A percentile compares a stretch with the other conserved stretches of the same genome.
Evolutionary conservation across 2,888 invertebrate genomes (phyloP).

Genomic region (Dioctria linearis): DNA sequence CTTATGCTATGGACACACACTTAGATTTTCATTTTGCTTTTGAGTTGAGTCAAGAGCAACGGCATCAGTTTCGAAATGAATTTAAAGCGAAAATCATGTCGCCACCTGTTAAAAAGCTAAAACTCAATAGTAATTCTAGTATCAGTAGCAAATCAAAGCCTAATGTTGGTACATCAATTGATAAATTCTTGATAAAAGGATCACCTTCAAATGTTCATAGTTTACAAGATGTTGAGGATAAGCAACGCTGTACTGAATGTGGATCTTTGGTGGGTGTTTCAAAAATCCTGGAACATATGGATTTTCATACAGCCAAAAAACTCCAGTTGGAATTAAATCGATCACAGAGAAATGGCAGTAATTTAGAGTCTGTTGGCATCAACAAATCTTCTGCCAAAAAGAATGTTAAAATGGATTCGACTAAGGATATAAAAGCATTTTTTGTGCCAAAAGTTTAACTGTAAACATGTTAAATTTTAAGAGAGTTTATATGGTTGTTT

Average conservation of each 20-base stretch:
- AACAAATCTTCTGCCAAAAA: conserved; percentile 1
- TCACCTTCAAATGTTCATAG: not conserved
- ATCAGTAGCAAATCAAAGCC: conserved; percentile 46
- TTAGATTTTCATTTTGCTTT: conserved; percentile 83
- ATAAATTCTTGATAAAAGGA: conserved; percentile 56
- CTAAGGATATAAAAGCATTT: conserved; percentile 20
- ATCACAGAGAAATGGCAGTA: conserved; percentile 60
- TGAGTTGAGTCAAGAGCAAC: conserved; percentile 76
- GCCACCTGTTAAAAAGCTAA: conserved; percentile 60
- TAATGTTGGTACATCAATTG: conserved; percentile 60
- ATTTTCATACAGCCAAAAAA: conserved; percentile 88
- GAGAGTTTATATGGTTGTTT: too few species aligned
- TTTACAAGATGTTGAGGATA: conserved; percentile 62
- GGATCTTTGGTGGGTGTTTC: conserved; percentile 75
- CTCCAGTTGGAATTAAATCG: conserved; percentile 72
- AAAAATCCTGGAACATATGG: conserved; percentile 82
- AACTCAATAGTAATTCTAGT: conserved; percentile 61
- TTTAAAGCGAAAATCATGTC: conserved; percentile 61
- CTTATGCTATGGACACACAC: conserved; percentile 76
- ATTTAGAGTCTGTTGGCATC: not conserved
- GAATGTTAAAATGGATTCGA: not conserved
- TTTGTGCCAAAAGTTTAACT: conserved; percentile 3
- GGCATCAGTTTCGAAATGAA: conserved; percentile 66
- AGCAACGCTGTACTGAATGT: conserved; percentile 80
- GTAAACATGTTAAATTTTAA: too few species aligned